Evolutionary conservation across 2,888 invertebrate species (phyloP), one percentile per base, ranked within the genome.

Genomic region (Antitype chi): DNA sequence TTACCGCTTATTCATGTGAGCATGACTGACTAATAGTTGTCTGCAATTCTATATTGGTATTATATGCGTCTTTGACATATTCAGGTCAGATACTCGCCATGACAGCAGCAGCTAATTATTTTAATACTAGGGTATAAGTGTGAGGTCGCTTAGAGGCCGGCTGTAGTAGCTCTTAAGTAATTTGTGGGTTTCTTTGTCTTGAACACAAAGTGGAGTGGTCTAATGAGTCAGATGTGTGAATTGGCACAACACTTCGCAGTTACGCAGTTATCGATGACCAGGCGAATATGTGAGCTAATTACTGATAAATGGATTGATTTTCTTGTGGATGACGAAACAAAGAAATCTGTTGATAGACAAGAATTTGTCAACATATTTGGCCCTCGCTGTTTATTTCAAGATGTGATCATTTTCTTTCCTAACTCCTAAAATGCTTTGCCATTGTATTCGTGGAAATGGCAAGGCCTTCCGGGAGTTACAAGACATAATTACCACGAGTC

Each of bases 141-240:
- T 74, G 81, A 74, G 72, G 74, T 74, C 85, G 62, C 47, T n/a
- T 17, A 38, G 64, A 85, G 72, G 74, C 70, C 70, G 57, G 52
- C 23, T 32, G 15, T 28, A 62, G 17, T 47, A 23, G 49, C 25
- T 67, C 32, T 60, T 60, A 62, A 70, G 69, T 57, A 49, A 71
- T 78, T 62, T 59, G 53, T 73, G 52, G n/a, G 82, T 63, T 85
- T 67, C 84, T 84, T 85, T 85, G 85, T 84, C 67, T 85, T 25
- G 32, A 68, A 23, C 32, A 53, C 70, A 43, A 25, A 47, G 70
- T 64, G n/a, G 38, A 32, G 47, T 53, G 43, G 9, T 15, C 25
- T 70, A 70, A 52, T 84, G 83, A 84, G 82, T 84, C 83, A 84
- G 52, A 38, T 23, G 70, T 72, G 82, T 73, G 70, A 73, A 70